phyloP scores from a whole-genome alignment of 2,113 vertebrate species.

The Anser cygnoides region DNA sequence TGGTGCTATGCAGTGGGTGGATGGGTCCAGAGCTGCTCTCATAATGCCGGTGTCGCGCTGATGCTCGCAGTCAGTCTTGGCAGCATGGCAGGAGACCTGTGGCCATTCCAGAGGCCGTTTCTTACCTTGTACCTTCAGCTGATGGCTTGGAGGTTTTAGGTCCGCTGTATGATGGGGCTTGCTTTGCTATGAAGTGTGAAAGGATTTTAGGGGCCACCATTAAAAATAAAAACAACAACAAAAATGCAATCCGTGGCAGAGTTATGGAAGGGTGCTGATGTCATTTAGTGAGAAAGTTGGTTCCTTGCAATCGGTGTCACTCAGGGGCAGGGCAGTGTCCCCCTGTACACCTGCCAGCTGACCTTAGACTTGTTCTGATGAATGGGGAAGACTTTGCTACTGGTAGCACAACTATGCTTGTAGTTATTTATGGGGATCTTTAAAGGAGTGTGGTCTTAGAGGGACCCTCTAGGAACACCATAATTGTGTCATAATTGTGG shows the following conservation, averaged over 20 bases:
- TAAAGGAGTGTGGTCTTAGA: neutral
- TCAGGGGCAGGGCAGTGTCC: neutral
- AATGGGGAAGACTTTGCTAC: neutral
- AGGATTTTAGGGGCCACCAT: neutral
- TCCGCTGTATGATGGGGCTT: fast-evolving
- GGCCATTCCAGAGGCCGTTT: fast-evolving
- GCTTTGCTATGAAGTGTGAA: fast-evolving
- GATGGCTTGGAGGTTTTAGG: neutral
- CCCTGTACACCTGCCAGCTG: fast-evolving
- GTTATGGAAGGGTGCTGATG: neutral
- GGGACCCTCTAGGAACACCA: neutral
- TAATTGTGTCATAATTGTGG: neutral
- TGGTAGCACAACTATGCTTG: neutral
- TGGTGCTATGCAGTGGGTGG: fast-evolving
- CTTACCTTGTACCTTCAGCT: neutral
- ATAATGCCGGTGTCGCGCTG: fast-evolving
- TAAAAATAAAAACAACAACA: too few relatives aligned
- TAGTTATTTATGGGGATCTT: neutral
- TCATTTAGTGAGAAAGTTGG: too few relatives aligned
- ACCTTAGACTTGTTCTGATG: neutral
- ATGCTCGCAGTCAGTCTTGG: fast-evolving
- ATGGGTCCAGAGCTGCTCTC: fast-evolving
- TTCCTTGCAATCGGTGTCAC: neutral
- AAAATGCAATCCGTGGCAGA: neutral
- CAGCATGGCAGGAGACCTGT: fast-evolving